Evolutionary conservation across 2,797 vertebrate genomes (phyloP), one percentile per base, ranked within the genome.

Genomic region (Xenops minutus): DNA sequence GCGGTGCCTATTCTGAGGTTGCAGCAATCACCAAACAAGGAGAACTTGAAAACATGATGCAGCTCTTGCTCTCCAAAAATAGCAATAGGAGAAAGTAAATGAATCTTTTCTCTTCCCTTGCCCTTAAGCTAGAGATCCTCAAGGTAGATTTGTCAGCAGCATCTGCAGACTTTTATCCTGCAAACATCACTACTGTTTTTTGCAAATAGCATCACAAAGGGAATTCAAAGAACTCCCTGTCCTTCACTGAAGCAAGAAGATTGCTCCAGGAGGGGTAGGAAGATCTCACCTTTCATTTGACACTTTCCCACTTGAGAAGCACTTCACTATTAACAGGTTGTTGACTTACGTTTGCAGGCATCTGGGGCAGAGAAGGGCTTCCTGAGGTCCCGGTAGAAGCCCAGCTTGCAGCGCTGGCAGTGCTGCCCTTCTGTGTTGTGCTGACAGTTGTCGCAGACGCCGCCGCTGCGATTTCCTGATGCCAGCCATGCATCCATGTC

Each of bases 391-490:
- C 99, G 98, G 98, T 98, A 98, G 98, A 99, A 99, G 87, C 99
- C 99, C 0, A 96, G 96, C 88, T 98, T 98, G 97, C 99, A 99
- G 82, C 88, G 98, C 89, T 99, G 98, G 97, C 99, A 99, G 89
- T 99, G 98, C 14, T 96, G 98, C 2, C 99, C 99, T 54, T 99
- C 98, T 0, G 99, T 99, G 97, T 99, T 99, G 98, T 99, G 99
- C 92, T 98, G 98, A 74, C 99, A 99, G 96, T 97, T 94, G 81
- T 98, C 98, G 9, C 99, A 99, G 87, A 99, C 88, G 1, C 99
- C 99, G 0, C 99, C 99, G 0, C 98, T 99, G 34, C 95, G 98
- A 79, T 98, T 99, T 82, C 99, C 98, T 0, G 99, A 99, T 21
- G 98, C 98, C 27, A 98, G 97, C 99, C 99, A 99, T 0, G 94